Conservation (phyloP, 1,140 invertebrate genomes). For the Cydia amplana region DNA sequence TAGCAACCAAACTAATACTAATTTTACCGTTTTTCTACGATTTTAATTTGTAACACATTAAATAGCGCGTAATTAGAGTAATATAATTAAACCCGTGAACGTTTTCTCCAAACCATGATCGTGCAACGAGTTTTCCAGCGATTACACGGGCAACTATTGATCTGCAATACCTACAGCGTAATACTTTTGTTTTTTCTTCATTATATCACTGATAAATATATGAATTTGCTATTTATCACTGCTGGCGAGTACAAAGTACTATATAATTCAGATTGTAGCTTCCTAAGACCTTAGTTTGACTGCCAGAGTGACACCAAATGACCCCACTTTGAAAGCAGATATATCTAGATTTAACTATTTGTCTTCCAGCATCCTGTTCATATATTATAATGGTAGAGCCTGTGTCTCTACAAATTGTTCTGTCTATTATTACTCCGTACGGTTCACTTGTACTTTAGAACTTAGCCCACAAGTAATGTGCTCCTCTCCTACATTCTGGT, state of each 20-base stretch:
- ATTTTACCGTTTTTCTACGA: not conserved
- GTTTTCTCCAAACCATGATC: constrained; percentile 36
- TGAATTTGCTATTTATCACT: not conserved
- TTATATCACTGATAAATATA: not conserved
- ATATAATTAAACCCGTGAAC: constrained; percentile 3
- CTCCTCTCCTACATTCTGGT: no score
- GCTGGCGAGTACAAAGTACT: not conserved
- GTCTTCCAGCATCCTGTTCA: no score
- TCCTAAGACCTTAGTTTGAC: not conserved
- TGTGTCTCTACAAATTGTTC: no score
- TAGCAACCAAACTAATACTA: constrained; percentile 1
- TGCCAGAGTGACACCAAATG: not conserved
- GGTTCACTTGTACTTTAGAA: no score
- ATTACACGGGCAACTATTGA: constrained; percentile 41
- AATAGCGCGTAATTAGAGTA: not conserved
- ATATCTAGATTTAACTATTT: not conserved
- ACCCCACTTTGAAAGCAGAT: not conserved
- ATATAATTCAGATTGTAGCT: not conserved
- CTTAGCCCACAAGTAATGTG: no score
- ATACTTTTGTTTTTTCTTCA: constrained; percentile 34
- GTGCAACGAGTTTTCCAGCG: constrained; percentile 46
- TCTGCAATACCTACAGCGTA: constrained; percentile 44
- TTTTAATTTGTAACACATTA: not conserved
- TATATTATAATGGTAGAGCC: no score
- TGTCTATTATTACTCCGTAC: no score